Conservation (phyloP, 2,797 vertebrate genomes). For the Masticophis lateralis region DNA sequence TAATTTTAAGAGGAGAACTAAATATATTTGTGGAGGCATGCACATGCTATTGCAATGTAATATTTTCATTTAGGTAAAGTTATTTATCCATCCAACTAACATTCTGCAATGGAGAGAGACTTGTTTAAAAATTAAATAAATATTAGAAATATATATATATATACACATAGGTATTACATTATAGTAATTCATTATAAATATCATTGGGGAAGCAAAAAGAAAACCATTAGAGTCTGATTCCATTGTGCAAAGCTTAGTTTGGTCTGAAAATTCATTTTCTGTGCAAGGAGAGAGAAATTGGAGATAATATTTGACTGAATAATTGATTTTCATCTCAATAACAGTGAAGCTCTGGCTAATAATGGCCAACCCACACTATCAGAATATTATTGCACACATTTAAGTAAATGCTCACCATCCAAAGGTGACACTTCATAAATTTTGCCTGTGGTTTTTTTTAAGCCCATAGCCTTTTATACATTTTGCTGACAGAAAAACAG, state of each 20-base stretch:
- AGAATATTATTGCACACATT: conserved; percentile 1
- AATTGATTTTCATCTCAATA: conserved; percentile 37
- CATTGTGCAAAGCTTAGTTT: neutral
- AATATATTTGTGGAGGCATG: neutral
- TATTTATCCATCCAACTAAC: neutral
- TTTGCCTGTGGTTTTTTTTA: neutral
- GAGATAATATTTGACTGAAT: conserved; percentile 35
- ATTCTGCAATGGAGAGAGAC: neutral
- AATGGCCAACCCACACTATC: conserved; percentile 18
- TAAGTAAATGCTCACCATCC: conserved; percentile 31
- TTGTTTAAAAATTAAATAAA: neutral
- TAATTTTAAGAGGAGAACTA: neutral
- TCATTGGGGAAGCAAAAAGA: neutral
- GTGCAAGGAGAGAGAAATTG: conserved; percentile 32
- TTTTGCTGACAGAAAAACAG: conserved; percentile 27
- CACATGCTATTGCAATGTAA: neutral
- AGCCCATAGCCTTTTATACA: neutral
- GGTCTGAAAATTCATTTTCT: conserved; percentile 5
- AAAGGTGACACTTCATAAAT: conserved; percentile 13
- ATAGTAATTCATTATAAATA: neutral
- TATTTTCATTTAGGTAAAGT: neutral
- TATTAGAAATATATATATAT: neutral
- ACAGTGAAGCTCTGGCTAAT: conserved; percentile 18
- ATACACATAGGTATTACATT: no score
- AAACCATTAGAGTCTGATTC: neutral